Evolutionary conservation across 2,888 invertebrate genomes (phyloP), one percentile per base, ranked within the genome.

Genomic region (Plemyria rubiginata): DNA sequence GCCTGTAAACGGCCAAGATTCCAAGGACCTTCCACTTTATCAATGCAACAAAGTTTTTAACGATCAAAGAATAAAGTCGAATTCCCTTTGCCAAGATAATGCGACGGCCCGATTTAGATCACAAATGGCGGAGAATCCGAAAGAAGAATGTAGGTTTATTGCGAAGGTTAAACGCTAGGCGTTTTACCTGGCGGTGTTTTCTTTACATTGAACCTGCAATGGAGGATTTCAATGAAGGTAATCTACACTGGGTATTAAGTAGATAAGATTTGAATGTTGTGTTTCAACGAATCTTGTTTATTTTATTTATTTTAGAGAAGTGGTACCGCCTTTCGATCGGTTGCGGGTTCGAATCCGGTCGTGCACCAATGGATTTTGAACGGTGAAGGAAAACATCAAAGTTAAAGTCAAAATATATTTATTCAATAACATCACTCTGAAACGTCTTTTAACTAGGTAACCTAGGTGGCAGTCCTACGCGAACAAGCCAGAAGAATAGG

Each of bases 141-240:
- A 38, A 13, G 46, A 58, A 54, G 62, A 54, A 62, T 57, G 53
- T 53, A 36, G 50, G 58, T 45, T 62, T 58, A 62, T 54, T 62
- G 49, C 50, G 9, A 54, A 58, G 57, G 54, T 62, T 54, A 62
- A 49, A 15, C 51, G 55, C 43, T 55, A 55, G 46, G 52, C 46
- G 46, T 51, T 53, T 64, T 22, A 64, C 43, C 45, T 48, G 52
- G 15, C 48, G 50, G 38, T 32, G 32, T 54, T 65, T 57, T 62
- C 56, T 58, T 65, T 68, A 65, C 60, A 65, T 57, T 62, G 60
- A 36, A 29, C 54, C 43, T 40, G n/a, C n/a, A n/a, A n/a, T n/a
- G 36, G 54, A 41, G 40, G 61, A 61, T 55, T 59, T 65, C 66
- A 68, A 65, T 60, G 65, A 61, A 13, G 63, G 58, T 58, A 61